Evolutionary conservation across 2,888 invertebrate species (phyloP), one percentile per base, ranked within the genome.

Genomic region (Phania funesta): DNA sequence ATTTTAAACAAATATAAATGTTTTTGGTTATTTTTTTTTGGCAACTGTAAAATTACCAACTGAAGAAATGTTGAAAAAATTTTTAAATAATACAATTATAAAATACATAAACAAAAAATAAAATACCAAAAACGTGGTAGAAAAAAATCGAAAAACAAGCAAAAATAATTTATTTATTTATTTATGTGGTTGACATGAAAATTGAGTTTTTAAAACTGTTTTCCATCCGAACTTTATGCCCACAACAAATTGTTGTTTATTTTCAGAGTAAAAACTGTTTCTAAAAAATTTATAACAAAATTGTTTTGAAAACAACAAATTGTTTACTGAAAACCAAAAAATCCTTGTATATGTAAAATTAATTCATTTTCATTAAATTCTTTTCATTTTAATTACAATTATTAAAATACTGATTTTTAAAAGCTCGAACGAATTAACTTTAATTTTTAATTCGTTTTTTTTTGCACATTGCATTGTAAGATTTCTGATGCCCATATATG

Each of bases 121-220:
- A n/a, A n/a, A 13, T 8, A 65, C 32, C 46, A n/a, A n/a, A n/a
- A n/a, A n/a, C n/a, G n/a, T n/a, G n/a, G n/a, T n/a, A n/a, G n/a
- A n/a, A 46, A 3, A 46, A 50, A 44, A 22, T 13, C 18, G n/a
- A 7, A 64, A 52, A 70, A 54, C 20, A 68, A 68, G 46, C 52
- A 62, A 77, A 70, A 62, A 22, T 26, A 68, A 54, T 70, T 70
- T 70, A 77, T 77, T 76, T n/a, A n/a, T n/a, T n/a, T 76, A 58
- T 76, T 68, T 70, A 54, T 77, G 77, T 77, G 77, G 77, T 71
- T 70, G 70, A 77, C 77, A 64, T 77, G 77, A 54, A 77, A 77
- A 64, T 77, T 77, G 38, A 77, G 70, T 70, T 71, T 48, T 41
- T 9, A 26, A 22, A 44, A 29, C 35, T 70, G 26, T 64, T 64